Base-by-base conservation (phyloP, 1,140 invertebrate species). In the Thaumatotibia leucotreta region DNA sequence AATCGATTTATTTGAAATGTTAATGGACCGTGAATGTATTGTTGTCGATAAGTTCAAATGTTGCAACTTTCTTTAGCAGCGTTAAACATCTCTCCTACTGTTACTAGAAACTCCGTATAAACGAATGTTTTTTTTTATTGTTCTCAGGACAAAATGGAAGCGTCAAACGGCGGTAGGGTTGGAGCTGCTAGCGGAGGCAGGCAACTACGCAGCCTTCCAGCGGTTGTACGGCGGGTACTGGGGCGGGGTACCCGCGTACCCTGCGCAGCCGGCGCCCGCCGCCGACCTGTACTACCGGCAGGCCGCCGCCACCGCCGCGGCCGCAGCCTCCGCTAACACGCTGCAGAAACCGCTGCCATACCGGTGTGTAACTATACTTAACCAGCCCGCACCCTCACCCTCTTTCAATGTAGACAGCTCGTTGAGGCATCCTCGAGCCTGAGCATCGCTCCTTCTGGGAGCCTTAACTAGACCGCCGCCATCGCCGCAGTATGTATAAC, bases 71-170 rank as follows among this genome's bases (percentile, higher is more conserved):
- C 35, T 39, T 39, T 45, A 45, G 20, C 3, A 20, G 8, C 35
- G 1, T 20, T 20, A 45, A 17, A 39, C 17, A 20, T 0, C 14
- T 94, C 94, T 0, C 94, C 95, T 0, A 93, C 93, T 1, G 93
- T 93, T 2, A 94, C 95, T 50, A 94, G 94, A n/a, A n/a, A n/a
- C 3, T 94, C 94, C 0, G 94, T 94, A 0, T 20, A 14, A 61
- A 54, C 4, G 9, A 8, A 29, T 31, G 23, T 29, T 31, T 63
- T 92, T 93, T 0, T 65, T 32, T 80, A 87, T 83, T 92, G 77
- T 86, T 93, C 92, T 9, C 94, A 99, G 98, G 92, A 99, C 99
- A 78, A 99, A 99, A 93, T 99, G 98, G 98, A 99, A 99, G 89
- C 94, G 99, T 4, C 99, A 99, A 91, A 99, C 98, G 1, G 98